Evolutionary conservation across 2,113 vertebrate genomes (phyloP), one percentile per base, ranked within the genome.

Genomic region (Rhinolophus ferrumequinum): DNA sequence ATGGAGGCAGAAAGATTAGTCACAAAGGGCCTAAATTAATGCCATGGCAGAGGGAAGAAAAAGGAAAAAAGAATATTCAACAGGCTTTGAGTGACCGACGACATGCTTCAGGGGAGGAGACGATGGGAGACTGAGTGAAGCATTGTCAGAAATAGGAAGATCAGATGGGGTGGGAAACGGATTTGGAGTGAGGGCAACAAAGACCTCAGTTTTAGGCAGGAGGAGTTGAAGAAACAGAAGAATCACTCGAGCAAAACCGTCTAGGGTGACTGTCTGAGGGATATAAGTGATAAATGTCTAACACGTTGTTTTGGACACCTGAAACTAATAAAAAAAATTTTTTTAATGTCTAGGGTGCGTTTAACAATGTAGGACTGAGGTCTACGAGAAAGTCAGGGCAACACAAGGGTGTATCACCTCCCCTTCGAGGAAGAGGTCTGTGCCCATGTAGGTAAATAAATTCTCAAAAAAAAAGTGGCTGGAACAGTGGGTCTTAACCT

Each of bases 161-260:
- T 54, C 6, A 21, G 13, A 35, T 64, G 75, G 14, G 8, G 58
- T 38, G 44, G 84, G 62, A 83, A 67, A 77, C 54, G 35, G 50
- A 92, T 82, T 66, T 56, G 30, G 28, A 62, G 56, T 47, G 35
- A 56, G 15, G n/a, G 16, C 6, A 12, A 83, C 47, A 62, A 62
- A 54, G 47, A 85, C 62, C 58, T 84, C 88, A 85, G 35, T 88
- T 81, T 97, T 62, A 79, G 54, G n/a, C 4, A 38, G 30, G 35
- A 79, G 26, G n/a, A 91, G 16, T 33, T 95, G 21, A 88, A 95
- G 62, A 58, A 15, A 81, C 62, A 95, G 58, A 94, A 28, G 47
- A 94, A 72, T 77, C 64, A 7, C 28, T n/a, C 60, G 93, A 89
- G 30, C 41, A 66, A 83, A 95, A 96, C 67, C 35, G n/a, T 70